Evolutionary conservation across 2,888 invertebrate species (phyloP), one percentile per base, ranked within the genome.

Genomic region (Pherbina coryleti): DNA sequence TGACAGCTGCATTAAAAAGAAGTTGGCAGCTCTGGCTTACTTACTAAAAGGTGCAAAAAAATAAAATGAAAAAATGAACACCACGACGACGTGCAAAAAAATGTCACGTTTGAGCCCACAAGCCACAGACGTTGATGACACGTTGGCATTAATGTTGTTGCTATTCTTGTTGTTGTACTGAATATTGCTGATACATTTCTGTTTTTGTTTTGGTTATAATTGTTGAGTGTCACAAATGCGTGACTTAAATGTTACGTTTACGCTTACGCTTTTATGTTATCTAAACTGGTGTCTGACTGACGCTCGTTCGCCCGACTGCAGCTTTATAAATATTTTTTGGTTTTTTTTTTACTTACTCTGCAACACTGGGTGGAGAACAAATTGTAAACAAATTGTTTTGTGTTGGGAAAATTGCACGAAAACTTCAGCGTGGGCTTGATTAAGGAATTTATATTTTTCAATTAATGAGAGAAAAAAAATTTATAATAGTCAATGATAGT

Each of bases 41-140:
- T 62, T 22, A 19, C 60, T 14, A 14, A 44, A 19, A n/a, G 5
- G 8, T 55, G 14, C 5, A 60, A 60, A 60, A 60, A 60, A 60
- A 25, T 25, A 57, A 57, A 57, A 8, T 8, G 17, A 22, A 57
- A 57, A 57, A 57, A 57, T 19, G 22, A 14, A 22, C 57, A 57
- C 57, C 5, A 22, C 25, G 22, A 9, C 4, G 66, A 8, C n/a
- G n/a, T 8, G 19, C 69, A 17, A 67, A 67, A 69, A 69, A 69
- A 34, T 51, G 69, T 51, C 69, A 31, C 69, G 28, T 69, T 67
- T 69, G 53, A 44, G 69, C 69, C 69, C 53, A 51, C 69, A 69
- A 69, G 51, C 69, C 51, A 28, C 69, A 69, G 69, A 28, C 53
- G n/a, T 25, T 28, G 69, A 25, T 51, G 53, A 69, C 53, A 69